Evolutionary conservation across 2,888 invertebrate genomes (phyloP).

Genomic region (Linyphia triangularis): DNA sequence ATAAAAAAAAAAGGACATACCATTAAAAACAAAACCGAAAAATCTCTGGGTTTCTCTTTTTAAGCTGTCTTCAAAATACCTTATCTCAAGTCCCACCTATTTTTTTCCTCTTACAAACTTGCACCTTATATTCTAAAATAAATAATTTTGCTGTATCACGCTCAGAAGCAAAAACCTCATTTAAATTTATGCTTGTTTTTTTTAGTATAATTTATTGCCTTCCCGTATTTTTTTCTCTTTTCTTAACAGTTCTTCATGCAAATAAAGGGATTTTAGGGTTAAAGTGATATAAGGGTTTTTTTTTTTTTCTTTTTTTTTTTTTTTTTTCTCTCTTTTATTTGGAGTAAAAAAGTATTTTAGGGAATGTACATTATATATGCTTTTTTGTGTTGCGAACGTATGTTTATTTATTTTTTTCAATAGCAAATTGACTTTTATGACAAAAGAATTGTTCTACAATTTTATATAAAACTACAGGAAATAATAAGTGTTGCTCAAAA

Average conservation of each 20-base stretch:
- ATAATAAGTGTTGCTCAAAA: no score
- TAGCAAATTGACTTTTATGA: no score
- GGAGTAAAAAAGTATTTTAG: no score
- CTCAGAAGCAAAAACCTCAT: conserved; percentile 6
- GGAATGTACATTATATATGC: no score
- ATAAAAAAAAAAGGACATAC: background rate
- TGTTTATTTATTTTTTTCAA: no score
- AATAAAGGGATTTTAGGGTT: background rate
- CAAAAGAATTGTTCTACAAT: no score
- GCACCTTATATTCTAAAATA: background rate
- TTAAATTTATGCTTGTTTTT: conserved; percentile 7
- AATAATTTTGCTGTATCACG: conserved; percentile 8
- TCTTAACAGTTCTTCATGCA: background rate
- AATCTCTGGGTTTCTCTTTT: background rate
- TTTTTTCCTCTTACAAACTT: background rate
- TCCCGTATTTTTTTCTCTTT: background rate
- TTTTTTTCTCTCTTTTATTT: no score
- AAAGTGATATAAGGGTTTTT: conserved; percentile 13
- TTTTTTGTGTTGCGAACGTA: no score
- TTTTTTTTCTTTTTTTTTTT: no score
- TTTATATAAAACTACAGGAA: no score
- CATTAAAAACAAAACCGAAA: background rate
- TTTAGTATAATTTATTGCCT: conserved; percentile 6
- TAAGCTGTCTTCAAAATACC: background rate
- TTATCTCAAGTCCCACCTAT: background rate